A percentile compares a stretch with the other conserved stretches of the same genome.
Evolutionary conservation across 2,888 invertebrate genomes (phyloP).

Genomic region (Augiades crinisus): DNA sequence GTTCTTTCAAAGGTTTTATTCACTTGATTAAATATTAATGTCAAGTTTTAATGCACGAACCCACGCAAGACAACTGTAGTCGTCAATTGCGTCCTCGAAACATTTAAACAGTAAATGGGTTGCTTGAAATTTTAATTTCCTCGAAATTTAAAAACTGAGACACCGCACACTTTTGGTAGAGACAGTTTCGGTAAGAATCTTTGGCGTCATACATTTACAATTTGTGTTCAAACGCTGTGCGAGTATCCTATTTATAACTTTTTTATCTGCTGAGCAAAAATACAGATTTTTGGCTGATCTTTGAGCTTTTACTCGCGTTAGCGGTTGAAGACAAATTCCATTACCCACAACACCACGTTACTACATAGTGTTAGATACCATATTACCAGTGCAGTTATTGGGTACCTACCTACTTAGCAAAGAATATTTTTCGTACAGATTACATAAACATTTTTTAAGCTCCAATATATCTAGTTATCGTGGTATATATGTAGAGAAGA

Average conservation of each 20-base stretch:
- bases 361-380: too few relatives aligned
- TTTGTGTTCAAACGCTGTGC: constrained; percentile 26
- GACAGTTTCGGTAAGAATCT: constrained; percentile 15
- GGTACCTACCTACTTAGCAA: too few relatives aligned
- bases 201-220: constrained; percentile 16
- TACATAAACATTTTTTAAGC: too few relatives aligned
- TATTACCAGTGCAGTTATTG: too few relatives aligned
- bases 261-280: constrained; percentile 25
- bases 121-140: constrained; percentile 7
- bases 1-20: too few relatives aligned
- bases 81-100: constrained; percentile 3
- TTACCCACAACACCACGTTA: too few relatives aligned
- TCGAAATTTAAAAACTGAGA: neutral
- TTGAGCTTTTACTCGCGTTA: constrained; percentile 4
- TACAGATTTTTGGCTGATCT: neutral
- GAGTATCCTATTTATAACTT: constrained; percentile 22
- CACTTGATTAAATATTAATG: too few relatives aligned
- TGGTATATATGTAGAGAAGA: too few relatives aligned
- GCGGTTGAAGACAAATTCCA: constrained; percentile 13
- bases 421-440: too few relatives aligned
- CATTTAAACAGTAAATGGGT: neutral
- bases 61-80: neutral
- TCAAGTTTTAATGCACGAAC: neutral
- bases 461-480: too few relatives aligned
- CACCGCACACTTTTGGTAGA: neutral